Conservation (phyloP, 2,797 vertebrate species). For the Pogoniulus pusillus region DNA sequence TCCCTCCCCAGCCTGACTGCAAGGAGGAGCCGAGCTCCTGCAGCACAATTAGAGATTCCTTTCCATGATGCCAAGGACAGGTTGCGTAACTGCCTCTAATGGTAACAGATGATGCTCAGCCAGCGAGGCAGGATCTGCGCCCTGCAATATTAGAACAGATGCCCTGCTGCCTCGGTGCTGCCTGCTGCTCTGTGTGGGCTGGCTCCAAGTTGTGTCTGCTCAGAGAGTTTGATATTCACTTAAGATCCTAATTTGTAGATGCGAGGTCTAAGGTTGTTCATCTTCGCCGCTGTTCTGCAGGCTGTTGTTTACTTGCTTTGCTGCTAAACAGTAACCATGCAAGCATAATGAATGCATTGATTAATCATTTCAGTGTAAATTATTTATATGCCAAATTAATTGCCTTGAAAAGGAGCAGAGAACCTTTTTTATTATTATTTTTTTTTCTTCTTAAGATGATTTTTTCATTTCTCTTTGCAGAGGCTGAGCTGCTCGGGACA, state of each 20-base stretch:
- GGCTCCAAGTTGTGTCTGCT: constrained; percentile 15
- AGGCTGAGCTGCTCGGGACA: neutral
- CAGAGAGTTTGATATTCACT: constrained; percentile 1
- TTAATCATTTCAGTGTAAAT: constrained; percentile 49
- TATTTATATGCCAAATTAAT: constrained; percentile 21
- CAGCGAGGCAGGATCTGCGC: neutral
- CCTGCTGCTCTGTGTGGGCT: constrained; percentile 25
- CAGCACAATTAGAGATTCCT: neutral
- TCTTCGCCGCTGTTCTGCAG: constrained; percentile 22
- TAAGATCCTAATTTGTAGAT: constrained; percentile 34
- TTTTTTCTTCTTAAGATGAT: neutral
- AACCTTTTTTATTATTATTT: neutral
- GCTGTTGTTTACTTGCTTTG: constrained; percentile 44
- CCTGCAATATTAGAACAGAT: neutral
- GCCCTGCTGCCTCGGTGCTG: neutral
- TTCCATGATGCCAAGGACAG: neutral
- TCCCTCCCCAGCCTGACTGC: too few species aligned
- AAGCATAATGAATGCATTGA: constrained; percentile 43
- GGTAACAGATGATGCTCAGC: neutral
- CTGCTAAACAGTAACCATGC: constrained; percentile 17
- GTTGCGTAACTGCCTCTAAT: neutral
- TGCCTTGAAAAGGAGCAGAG: neutral
- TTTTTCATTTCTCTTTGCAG: neutral
- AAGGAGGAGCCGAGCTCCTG: neutral
- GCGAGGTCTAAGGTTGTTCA: constrained; percentile 17